A percentile compares a stretch with the other conserved stretches of the same genome.
phyloP scores from a whole-genome alignment of 1,140 invertebrate species.

The Drosophila guanche region DNA sequence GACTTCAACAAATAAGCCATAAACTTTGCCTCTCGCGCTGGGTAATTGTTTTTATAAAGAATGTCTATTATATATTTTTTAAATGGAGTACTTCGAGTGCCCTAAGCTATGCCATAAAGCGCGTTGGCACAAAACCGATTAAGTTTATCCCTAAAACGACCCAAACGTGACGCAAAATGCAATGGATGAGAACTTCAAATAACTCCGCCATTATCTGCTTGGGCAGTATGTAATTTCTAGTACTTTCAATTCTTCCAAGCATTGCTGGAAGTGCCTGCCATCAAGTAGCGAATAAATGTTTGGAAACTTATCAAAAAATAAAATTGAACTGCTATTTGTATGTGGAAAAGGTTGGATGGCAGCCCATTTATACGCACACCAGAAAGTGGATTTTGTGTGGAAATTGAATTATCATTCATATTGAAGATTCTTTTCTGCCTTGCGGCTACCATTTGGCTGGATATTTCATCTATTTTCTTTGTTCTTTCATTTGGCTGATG shows the following conservation, averaged over 20 bases:
- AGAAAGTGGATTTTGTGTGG: too few relatives aligned
- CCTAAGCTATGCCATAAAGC: conserved; percentile 5
- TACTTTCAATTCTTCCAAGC: not conserved
- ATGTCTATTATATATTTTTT: conserved; percentile 12
- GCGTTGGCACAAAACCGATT: not conserved
- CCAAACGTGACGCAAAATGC: conserved; percentile 21
- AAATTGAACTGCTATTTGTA: conserved; percentile 9
- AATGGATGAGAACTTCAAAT: not conserved
- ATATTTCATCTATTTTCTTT: too few relatives aligned
- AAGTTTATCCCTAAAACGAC: conserved; percentile 3
- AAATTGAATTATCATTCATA: too few relatives aligned
- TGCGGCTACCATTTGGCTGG: too few relatives aligned
- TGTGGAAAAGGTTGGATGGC: too few relatives aligned
- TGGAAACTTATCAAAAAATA: conserved; percentile 6
- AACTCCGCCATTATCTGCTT: not conserved
- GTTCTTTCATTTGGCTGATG: too few relatives aligned
- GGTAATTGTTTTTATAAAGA: conserved; percentile 34
- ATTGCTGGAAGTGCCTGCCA: not conserved
- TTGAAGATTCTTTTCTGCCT: too few relatives aligned
- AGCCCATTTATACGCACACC: too few relatives aligned
- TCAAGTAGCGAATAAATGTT: conserved; percentile 19
- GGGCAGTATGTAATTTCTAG: not conserved
- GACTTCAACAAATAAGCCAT: conserved; percentile 40
- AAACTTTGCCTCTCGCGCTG: conserved; percentile 27
- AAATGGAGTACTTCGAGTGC: conserved; percentile 13